Conservation (phyloP, 1,140 invertebrate species). For the Brachionus paranguensis region DNA sequence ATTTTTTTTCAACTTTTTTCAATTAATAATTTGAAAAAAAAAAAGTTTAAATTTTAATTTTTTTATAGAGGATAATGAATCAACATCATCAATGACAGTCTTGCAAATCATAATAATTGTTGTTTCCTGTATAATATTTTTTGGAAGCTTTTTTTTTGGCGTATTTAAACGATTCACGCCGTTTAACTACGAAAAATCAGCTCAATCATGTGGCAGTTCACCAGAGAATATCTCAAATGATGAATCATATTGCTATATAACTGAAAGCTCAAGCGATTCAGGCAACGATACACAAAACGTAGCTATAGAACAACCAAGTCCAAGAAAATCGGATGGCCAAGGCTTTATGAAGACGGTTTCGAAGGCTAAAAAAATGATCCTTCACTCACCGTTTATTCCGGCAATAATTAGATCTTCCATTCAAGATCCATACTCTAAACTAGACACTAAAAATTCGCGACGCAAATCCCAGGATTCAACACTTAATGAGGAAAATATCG, state of each 20-base stretch:
- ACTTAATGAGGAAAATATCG: neutral
- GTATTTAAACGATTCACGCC: slow-evolving; percentile 33
- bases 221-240: neutral
- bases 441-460: neutral
- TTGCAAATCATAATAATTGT: slow-evolving; percentile 10
- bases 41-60: no score
- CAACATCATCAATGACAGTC: neutral
- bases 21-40: no score
- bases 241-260: neutral
- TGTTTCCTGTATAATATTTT: slow-evolving; percentile 4
- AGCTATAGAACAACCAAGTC: neutral
- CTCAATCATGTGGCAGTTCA: neutral
- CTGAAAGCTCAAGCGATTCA: neutral
- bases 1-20: no score
- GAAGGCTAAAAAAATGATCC: neutral
- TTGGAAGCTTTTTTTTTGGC: slow-evolving; percentile 37
- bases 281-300: neutral
- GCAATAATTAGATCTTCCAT: neutral
- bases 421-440: neutral
- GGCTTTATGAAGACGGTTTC: neutral
- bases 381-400: neutral
- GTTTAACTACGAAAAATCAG: slow-evolving; percentile 5
- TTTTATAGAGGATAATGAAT: neutral
- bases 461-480: neutral
- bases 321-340: neutral